These are phyloP conservation scores for Rhyacophila evoluta DNA, from an alignment of 2,888 invertebrate genomes.

Conservation along the genomic window DNA sequence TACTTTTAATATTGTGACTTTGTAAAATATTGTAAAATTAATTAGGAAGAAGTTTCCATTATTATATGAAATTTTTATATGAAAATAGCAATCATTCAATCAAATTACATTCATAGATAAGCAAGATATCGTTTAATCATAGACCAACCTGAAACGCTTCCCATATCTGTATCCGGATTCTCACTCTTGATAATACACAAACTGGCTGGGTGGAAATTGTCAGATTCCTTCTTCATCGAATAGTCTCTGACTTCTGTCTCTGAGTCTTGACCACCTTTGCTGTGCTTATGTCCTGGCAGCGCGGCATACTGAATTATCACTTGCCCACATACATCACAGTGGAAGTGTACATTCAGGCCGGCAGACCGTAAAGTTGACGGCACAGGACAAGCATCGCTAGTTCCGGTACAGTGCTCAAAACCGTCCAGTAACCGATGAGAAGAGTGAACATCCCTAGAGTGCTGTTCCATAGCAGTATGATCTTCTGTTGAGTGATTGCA, in stretches of 20 bases:
- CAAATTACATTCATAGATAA: too few species aligned
- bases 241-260: conserved; percentile 68
- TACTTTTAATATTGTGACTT: too few species aligned
- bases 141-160: conserved; percentile 65
- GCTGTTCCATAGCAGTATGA: conserved; percentile 81
- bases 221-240: conserved; percentile 65
- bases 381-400: conserved; percentile 65
- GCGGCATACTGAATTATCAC: conserved; percentile 69
- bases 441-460: conserved; percentile 88
- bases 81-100: too few species aligned
- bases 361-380: conserved; percentile 49
- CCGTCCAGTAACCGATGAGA: conserved; percentile 85
- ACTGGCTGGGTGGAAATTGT: conserved; percentile 62
- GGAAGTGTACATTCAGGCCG: conserved; percentile 64
- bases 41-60: too few species aligned
- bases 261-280: conserved; percentile 59
- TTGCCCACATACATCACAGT: conserved; percentile 67
- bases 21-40: too few species aligned
- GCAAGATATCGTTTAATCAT: too few species aligned
- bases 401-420: conserved; percentile 76
- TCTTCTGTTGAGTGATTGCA: conserved; percentile 86
- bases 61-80: too few species aligned
- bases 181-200: conserved; percentile 67
- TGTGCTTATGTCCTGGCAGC: conserved; percentile 67
- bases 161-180: conserved; percentile 61